A percentile compares a stretch with the other conserved stretches of the same genome.
Evolutionary conservation across 2,113 vertebrate genomes (phyloP).

Genomic region (Delphinus delphis): DNA sequence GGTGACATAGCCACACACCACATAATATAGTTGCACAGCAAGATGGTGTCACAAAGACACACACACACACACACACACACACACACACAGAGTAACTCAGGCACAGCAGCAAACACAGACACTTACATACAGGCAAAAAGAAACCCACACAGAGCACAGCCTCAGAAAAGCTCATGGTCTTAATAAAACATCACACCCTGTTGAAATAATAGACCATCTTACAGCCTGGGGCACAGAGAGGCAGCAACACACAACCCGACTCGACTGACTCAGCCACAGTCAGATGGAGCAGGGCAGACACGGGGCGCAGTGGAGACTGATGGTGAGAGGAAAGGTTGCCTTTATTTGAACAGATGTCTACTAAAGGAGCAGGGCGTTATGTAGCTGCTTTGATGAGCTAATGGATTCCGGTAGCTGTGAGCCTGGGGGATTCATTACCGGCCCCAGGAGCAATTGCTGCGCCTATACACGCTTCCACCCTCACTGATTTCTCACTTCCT

Average conservation of each 20-base stretch:
- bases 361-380: slow-evolving; percentile 36
- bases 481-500: slow-evolving; percentile 67
- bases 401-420: slow-evolving; percentile 54
- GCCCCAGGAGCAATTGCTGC: slow-evolving; percentile 14
- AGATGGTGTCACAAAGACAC: background rate
- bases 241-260: background rate
- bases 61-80: background rate
- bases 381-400: slow-evolving; percentile 50
- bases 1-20: background rate
- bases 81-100: background rate
- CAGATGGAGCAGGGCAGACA: background rate
- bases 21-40: background rate
- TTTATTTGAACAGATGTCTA: slow-evolving; percentile 72
- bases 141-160: background rate
- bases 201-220: background rate
- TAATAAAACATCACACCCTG: background rate
- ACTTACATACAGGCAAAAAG: background rate
- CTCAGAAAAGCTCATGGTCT: background rate
- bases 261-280: background rate
- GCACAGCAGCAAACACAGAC: background rate
- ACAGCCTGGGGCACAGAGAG: background rate
- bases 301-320: background rate
- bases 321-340: background rate
- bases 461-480: background rate
- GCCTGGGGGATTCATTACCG: slow-evolving; percentile 55